phyloP scores from a whole-genome alignment of 2,113 vertebrate genomes.

The Peucedramus taeniatus region DNA sequence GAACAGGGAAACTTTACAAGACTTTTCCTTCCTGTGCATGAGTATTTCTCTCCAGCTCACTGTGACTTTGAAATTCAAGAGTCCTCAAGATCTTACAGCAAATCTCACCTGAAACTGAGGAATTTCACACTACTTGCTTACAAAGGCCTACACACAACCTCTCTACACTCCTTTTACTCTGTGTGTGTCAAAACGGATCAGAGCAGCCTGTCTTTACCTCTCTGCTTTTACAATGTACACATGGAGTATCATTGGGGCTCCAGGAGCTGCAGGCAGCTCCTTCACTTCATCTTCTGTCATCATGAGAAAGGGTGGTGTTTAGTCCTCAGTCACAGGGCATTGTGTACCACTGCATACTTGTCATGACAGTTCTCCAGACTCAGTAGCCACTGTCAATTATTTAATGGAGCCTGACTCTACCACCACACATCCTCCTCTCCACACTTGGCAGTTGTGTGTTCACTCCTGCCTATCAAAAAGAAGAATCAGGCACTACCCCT shows the following conservation, averaged over 20 bases:
- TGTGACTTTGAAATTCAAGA: constrained; percentile 24
- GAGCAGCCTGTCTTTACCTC: not conserved
- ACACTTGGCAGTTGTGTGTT: not conserved
- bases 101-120: constrained; percentile 31
- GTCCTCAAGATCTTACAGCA: not conserved
- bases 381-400: not conserved
- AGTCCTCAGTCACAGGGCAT: not conserved
- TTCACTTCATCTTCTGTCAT: not conserved
- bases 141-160: not conserved
- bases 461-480: not conserved
- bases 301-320: not conserved
- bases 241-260: not conserved
- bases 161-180: not conserved
- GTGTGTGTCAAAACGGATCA: not conserved
- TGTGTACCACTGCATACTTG: not conserved
- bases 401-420: not conserved
- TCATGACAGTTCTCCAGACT: not conserved
- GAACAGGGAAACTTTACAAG: constrained; percentile 1
- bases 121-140: constrained; percentile 20
- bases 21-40: not conserved
- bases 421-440: not conserved
- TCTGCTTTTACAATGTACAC: not conserved
- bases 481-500: not conserved
- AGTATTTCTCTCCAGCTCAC: not conserved
- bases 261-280: not conserved